These are phyloP conservation scores for Pempheris klunzingeri DNA, from an alignment of 2,797 vertebrate genomes.

Conservation along the genomic window DNA sequence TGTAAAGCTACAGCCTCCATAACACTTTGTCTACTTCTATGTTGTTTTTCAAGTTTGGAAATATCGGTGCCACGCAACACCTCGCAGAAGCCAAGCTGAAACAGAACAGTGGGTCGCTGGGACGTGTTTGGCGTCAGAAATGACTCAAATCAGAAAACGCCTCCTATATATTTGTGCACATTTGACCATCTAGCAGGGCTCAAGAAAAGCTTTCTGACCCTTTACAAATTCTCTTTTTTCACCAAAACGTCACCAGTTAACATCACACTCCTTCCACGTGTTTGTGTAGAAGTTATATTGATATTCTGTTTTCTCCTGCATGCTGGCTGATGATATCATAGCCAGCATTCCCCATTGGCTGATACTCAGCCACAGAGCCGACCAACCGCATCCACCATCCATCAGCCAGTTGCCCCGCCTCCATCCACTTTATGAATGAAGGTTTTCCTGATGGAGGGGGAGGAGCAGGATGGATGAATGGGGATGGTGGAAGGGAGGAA, in stretches of 20 bases:
- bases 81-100: slow-evolving; percentile 43
- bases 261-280: neutral
- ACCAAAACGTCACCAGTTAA: neutral
- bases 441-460: slow-evolving; percentile 61
- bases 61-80: slow-evolving; percentile 45
- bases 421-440: slow-evolving; percentile 72
- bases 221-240: neutral
- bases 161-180: neutral
- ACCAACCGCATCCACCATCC: slow-evolving; percentile 24
- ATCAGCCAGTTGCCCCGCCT: slow-evolving; percentile 21
- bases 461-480: slow-evolving; percentile 59
- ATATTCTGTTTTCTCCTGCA: slow-evolving; percentile 1
- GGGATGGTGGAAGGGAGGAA: slow-evolving; percentile 47
- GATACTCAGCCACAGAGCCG: neutral
- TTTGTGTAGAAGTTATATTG: neutral
- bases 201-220: neutral
- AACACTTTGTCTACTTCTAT: slow-evolving; percentile 36
- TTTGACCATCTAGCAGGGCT: neutral
- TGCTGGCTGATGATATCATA: slow-evolving; percentile 52
- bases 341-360: slow-evolving; percentile 33
- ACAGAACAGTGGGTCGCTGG: slow-evolving; percentile 40
- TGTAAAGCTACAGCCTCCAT: slow-evolving; percentile 54
- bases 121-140: neutral
- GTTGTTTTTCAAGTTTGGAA: slow-evolving; percentile 44
- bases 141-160: slow-evolving; percentile 5